These are phyloP conservation scores for Triplophysa dalaica DNA, from an alignment of 2,113 vertebrate genomes.

Conservation along the genomic window DNA sequence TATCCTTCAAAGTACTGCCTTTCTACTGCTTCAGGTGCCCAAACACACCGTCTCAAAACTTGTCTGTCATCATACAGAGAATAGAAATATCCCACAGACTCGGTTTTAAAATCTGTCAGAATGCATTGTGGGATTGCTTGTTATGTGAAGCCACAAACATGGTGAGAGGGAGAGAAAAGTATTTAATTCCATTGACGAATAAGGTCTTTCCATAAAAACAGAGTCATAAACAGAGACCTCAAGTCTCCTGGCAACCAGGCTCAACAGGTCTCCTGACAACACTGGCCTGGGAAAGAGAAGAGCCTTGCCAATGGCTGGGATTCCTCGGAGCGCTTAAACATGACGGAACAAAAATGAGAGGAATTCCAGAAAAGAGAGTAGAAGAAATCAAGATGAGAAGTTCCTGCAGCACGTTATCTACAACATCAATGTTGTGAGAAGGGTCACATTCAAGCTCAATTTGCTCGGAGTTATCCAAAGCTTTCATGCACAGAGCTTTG, in stretches of 20 bases:
- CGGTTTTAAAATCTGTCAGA: too few species aligned
- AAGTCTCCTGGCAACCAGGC: slow-evolving; percentile 44
- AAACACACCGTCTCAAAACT: too few species aligned
- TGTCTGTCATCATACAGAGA: too few species aligned
- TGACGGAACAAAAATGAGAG: slow-evolving; percentile 4
- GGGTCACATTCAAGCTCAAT: background rate
- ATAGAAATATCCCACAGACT: too few species aligned
- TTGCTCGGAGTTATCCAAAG: background rate
- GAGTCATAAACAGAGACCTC: slow-evolving; percentile 46
- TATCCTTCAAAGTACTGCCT: too few species aligned
- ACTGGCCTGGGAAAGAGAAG: slow-evolving; percentile 7
- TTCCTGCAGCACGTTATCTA: background rate
- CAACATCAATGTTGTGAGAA: background rate
- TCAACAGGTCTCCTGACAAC: slow-evolving; percentile 47
- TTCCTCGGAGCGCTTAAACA: slow-evolving; percentile 44
- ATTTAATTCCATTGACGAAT: slow-evolving; percentile 57
- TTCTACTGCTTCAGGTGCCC: too few species aligned
- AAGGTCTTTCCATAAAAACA: slow-evolving; percentile 43
- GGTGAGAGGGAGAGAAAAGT: background rate
- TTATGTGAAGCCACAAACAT: background rate
- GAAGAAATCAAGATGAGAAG: background rate
- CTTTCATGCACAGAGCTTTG: background rate
- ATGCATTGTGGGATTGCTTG: background rate
- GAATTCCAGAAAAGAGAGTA: slow-evolving; percentile 39
- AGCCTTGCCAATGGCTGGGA: slow-evolving; percentile 34